Percentiles rank a stretch among this genome's conserved stretches.
These are phyloP conservation scores for Hirtodrosophila alboralis DNA, from an alignment of 2,888 invertebrate species.

Conservation along the genomic window DNA sequence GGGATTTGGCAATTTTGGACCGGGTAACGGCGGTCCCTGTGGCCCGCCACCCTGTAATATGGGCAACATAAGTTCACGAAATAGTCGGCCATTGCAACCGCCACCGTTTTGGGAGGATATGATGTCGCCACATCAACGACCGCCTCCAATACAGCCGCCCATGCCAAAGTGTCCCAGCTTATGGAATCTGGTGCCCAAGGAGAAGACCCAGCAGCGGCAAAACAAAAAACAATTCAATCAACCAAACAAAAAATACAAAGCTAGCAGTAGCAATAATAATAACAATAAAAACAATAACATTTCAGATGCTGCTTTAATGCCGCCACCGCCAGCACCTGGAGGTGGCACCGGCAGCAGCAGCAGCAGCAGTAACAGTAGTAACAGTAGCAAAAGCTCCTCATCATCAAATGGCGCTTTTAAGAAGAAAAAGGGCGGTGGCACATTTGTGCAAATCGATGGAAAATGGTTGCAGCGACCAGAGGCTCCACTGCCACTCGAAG, in stretches of 20 bases:
- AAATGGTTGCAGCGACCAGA: constrained; percentile 69
- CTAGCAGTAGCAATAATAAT: constrained; percentile 10
- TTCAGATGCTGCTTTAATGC: constrained; percentile 50
- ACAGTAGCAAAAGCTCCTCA: constrained; percentile 5
- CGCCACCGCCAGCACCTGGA: constrained; percentile 52
- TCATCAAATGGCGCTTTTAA: constrained; percentile 33
- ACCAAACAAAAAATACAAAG: constrained; percentile 38
- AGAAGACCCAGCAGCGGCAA: constrained; percentile 36
- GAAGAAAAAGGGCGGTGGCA: constrained; percentile 54
- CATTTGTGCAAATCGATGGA: constrained; percentile 62
- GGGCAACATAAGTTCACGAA: constrained; percentile 27
- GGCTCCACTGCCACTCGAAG: constrained; percentile 62
- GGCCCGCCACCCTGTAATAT: constrained; percentile 28
- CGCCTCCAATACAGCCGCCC: constrained; percentile 69
- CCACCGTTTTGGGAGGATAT: constrained; percentile 73
- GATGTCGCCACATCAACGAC: constrained; percentile 61
- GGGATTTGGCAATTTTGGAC: constrained; percentile 56
- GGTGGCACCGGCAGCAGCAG: background rate
- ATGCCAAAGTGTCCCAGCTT: constrained; percentile 69
- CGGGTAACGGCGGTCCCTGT: constrained; percentile 38
- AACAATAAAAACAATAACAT: constrained; percentile 18
- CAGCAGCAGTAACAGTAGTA: background rate
- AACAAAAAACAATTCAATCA: constrained; percentile 26
- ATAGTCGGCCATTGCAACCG: constrained; percentile 58
- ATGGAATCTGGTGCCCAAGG: constrained; percentile 67